Percentiles rank a stretch among this genome's conserved stretches.
Evolutionary conservation across 2,113 vertebrate genomes (phyloP).

Genomic region (Eretmochelys imbricata): DNA sequence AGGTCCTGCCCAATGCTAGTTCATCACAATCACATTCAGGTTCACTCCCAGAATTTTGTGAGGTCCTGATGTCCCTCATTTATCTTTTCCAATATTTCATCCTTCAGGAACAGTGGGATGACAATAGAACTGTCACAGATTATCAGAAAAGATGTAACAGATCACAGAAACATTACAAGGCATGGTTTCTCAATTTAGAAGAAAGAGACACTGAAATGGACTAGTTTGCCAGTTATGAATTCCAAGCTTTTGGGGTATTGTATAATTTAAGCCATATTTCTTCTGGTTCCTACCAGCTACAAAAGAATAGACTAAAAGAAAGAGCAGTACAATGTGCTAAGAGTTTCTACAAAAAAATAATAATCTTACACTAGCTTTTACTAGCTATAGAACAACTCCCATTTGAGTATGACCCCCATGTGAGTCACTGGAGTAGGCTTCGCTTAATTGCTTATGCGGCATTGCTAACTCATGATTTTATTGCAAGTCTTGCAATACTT

Average conservation of each 20-base stretch:
- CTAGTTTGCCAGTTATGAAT: background rate
- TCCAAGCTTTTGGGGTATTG: background rate
- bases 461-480: background rate
- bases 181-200: slow-evolving; percentile 3
- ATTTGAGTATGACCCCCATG: background rate
- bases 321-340: background rate
- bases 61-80: background rate
- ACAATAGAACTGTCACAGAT: background rate
- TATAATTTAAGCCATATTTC: slow-evolving; percentile 17
- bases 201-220: background rate
- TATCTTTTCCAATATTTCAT: background rate
- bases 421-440: background rate
- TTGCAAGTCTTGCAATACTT: background rate
- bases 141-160: slow-evolving; percentile 25
- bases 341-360: background rate
- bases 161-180: background rate
- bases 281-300: slow-evolving; percentile 34
- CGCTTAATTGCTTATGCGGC: slow-evolving; percentile 13
- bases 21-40: background rate
- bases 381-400: background rate
- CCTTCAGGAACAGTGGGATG: background rate
- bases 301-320: slow-evolving; percentile 1
- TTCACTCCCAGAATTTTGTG: background rate
- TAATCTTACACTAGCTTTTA: background rate
- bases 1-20: background rate